Conservation (phyloP, 2,888 invertebrate species). For the Saturnia japonica region DNA sequence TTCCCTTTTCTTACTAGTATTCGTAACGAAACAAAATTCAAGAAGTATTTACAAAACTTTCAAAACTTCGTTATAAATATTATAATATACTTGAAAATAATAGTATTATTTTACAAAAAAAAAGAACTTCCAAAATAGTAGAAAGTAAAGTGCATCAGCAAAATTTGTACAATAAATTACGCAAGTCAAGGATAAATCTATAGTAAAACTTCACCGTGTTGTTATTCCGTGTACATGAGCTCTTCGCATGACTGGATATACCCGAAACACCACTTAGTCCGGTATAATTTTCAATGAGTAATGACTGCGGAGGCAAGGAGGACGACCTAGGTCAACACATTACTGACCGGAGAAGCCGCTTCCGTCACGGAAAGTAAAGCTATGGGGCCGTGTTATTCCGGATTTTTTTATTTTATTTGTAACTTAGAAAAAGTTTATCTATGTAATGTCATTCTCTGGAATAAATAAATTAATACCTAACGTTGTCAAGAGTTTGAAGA, state of each 20-base stretch:
- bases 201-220: conserved; percentile 44
- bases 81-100: not conserved
- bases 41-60: not conserved
- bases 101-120: not conserved
- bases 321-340: conserved; percentile 74
- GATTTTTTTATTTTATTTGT: not conserved
- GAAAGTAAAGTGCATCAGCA: conserved; percentile 50
- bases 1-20: not conserved
- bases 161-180: conserved; percentile 53
- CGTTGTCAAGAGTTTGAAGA: not conserved
- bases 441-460: no score
- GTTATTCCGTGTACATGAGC: conserved; percentile 41
- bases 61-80: not conserved
- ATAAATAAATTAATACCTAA: no score
- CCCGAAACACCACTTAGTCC: conserved; percentile 77
- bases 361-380: conserved; percentile 48
- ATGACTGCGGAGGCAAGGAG: conserved; percentile 58
- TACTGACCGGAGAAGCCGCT: conserved; percentile 56
- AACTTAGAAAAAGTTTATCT: no score
- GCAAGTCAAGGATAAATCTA: conserved; percentile 45
- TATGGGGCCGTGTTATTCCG: conserved; percentile 35
- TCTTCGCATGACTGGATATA: conserved; percentile 62
- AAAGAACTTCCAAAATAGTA: conserved; percentile 19
- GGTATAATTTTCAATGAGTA: conserved; percentile 79
- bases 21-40: no score